Evolutionary conservation across 2,888 invertebrate genomes (phyloP).

Genomic region (Linyphia triangularis): DNA sequence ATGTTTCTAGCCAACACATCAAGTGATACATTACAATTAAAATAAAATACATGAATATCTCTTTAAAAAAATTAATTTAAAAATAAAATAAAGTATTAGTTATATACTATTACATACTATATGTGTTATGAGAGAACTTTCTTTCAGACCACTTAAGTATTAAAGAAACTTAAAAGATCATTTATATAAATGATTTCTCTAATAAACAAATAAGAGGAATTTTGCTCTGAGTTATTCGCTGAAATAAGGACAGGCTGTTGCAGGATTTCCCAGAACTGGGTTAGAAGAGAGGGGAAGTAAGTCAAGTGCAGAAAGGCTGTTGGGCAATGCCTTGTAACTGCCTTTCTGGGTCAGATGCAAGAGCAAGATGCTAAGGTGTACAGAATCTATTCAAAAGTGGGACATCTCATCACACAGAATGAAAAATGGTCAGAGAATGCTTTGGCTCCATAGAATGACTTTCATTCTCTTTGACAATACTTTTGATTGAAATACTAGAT

Average conservation of each 20-base stretch:
- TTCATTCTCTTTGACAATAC: not conserved
- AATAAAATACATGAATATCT: too few species aligned
- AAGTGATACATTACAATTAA: too few species aligned
- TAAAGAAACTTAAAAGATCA: too few species aligned
- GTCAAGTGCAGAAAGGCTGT: conserved; percentile 65
- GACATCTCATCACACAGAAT: conserved; percentile 13
- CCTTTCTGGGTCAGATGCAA: conserved; percentile 57
- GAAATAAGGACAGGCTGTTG: conserved; percentile 47
- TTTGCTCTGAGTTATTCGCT: not conserved
- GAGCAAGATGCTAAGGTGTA: conserved; percentile 15
- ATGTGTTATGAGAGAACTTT: too few species aligned
- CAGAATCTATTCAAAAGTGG: conserved; percentile 23
- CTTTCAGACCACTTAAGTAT: too few species aligned
- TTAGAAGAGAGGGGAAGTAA: conserved; percentile 53
- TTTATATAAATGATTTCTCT: too few species aligned
- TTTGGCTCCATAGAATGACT: conserved; percentile 6
- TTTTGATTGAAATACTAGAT: not conserved
- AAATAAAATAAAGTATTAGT: too few species aligned
- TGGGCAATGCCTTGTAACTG: conserved; percentile 32
- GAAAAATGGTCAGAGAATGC: conserved; percentile 8
- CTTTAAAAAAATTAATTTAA: too few species aligned
- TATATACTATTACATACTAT: too few species aligned
- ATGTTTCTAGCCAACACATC: too few species aligned
- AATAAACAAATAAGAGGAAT: too few species aligned
- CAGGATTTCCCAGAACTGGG: conserved; percentile 50